Evolutionary conservation across 2,888 invertebrate species (phyloP).

Genomic region (Nymphalis urticae): DNA sequence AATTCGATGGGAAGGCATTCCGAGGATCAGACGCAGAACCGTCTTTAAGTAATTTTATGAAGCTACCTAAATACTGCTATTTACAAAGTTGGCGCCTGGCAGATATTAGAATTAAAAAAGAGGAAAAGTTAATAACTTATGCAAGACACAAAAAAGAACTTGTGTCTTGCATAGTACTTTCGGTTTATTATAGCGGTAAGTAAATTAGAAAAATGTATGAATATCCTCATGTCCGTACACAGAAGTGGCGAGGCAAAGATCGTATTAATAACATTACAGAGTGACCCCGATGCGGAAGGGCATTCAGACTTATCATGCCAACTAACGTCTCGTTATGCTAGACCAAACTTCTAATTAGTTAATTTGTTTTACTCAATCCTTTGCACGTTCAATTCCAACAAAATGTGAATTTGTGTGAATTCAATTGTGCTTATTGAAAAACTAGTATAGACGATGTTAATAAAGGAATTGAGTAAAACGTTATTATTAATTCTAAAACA

Average conservation of each 20-base stretch:
- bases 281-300: constrained; percentile 23
- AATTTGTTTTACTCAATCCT: constrained; percentile 36
- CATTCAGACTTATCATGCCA: constrained; percentile 29
- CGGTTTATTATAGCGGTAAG: too few species aligned
- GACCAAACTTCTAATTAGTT: constrained; percentile 27
- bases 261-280: background rate
- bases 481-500: constrained; percentile 28
- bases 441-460: too few species aligned
- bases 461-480: constrained; percentile 35
- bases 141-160: too few species aligned
- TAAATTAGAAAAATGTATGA: too few species aligned
- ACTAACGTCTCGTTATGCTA: constrained; percentile 34
- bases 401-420: background rate
- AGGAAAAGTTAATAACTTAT: too few species aligned
- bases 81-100: too few species aligned
- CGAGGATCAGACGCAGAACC: too few species aligned
- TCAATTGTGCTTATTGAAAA: background rate
- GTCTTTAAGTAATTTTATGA: too few species aligned
- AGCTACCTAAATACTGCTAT: too few species aligned
- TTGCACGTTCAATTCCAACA: background rate
- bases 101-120: too few species aligned
- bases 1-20: too few species aligned
- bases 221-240: background rate
- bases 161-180: too few species aligned
- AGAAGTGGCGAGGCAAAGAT: background rate